Percentiles rank a stretch among this genome's conserved stretches.
phyloP scores from a whole-genome alignment of 2,113 vertebrate species.

The Harpagus bidentatus region DNA sequence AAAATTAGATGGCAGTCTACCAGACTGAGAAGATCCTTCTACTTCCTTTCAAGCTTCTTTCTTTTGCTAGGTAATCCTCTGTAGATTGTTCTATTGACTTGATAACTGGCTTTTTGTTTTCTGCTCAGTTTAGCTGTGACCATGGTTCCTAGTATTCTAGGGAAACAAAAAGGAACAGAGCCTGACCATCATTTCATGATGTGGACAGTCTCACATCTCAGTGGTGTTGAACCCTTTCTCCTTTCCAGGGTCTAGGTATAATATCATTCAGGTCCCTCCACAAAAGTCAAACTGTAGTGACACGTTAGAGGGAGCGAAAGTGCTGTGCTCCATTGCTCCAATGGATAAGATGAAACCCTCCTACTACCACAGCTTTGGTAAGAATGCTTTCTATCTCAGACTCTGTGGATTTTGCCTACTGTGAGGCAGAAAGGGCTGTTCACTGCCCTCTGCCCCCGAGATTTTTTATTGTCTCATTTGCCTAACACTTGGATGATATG shows the following conservation, averaged over 20 bases:
- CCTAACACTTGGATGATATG: accelerated
- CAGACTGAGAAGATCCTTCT: neutral
- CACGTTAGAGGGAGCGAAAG: slow-evolving; percentile 77
- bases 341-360: slow-evolving; percentile 80
- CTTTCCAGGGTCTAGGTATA: slow-evolving; percentile 82
- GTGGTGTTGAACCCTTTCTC: neutral
- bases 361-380: slow-evolving; percentile 96
- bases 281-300: slow-evolving; percentile 68
- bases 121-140: neutral
- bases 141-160: neutral
- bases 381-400: neutral
- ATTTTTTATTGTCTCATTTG: neutral
- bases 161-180: neutral
- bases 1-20: neutral
- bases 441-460: neutral
- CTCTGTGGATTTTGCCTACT: neutral
- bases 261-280: slow-evolving; percentile 85
- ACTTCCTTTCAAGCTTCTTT: neutral
- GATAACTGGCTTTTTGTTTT: neutral
- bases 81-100: neutral
- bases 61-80: neutral
- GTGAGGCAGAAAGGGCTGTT: neutral
- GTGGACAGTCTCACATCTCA: neutral
- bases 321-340: slow-evolving; percentile 84
- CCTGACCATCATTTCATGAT: neutral